Conservation (phyloP, 2,113 vertebrate genomes). For the Petrocephalus microphthalmus region DNA sequence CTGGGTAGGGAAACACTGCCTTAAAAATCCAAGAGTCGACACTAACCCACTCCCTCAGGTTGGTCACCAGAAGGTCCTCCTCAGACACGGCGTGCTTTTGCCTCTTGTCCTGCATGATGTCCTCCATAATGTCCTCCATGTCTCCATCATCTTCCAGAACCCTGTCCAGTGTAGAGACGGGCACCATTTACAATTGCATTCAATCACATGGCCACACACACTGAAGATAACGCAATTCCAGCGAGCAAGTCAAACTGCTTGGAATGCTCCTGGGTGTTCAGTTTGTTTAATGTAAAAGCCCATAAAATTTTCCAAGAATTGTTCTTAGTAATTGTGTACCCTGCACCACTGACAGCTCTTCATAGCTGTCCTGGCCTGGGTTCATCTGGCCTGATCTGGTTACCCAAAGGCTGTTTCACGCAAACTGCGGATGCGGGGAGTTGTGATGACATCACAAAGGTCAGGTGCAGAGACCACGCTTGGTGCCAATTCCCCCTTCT, state of each 20-base stretch:
- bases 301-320: neutral
- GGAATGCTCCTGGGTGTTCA: too few relatives aligned
- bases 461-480: neutral
- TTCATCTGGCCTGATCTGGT: neutral
- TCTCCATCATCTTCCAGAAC: slow-evolving; percentile 38
- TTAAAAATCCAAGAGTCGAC: neutral
- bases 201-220: neutral
- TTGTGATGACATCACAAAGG: neutral
- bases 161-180: slow-evolving; percentile 33
- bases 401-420: neutral
- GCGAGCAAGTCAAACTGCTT: neutral
- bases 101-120: slow-evolving; percentile 46
- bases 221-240: neutral
- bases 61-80: slow-evolving; percentile 49
- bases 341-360: neutral
- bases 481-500: neutral
- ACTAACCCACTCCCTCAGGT: slow-evolving; percentile 22
- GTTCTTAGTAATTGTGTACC: neutral
- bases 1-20: neutral
- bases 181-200: neutral
- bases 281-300: neutral
- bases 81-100: slow-evolving; percentile 41
- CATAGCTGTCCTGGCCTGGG: neutral
- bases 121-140: slow-evolving; percentile 7
- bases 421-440: neutral